Evolutionary conservation across 30 jellyfish, hydroid and myxozoan species (phyloP), one percentile per base, ranked within the genome.

Genomic region (Aurelia coerulea): DNA sequence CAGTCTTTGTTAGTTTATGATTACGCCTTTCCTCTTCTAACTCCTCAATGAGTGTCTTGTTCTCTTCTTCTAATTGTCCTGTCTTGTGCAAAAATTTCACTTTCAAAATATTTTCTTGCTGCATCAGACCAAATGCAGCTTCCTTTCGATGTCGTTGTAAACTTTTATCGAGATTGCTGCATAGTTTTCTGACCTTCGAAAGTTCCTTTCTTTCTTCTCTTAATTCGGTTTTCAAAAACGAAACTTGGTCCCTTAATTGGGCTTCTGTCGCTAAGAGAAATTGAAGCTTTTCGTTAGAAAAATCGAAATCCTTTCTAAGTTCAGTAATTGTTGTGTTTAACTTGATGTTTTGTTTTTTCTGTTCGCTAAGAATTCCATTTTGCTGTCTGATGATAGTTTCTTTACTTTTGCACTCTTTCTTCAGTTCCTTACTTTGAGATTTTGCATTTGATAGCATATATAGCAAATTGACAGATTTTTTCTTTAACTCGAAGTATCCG

Each of bases 291-390:
- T 63, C 18, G n/a, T 73, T 79, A 16, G 78, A 53, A 52, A 59
- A 62, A 17, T 65, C 77, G 3, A 62, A 60, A 84, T 84, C 93
- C 17, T 65, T 63, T 63, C 42, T 64, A 10, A 84, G 83, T 35
- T 84, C 93, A 50, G 10, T 34, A 50, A 84, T 77, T 71, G 93
- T 73, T 15, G 93, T 81, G 32, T 73, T 84, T 66, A 73, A 16
- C 65, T 84, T 46, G 39, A 59, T n/a, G 12, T 35, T 84, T 42
- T 84, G 76, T 69, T 51, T 84, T 56, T 65, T 66, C 76, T 73
- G 87, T 58, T 65, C 93, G 53, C 66, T 41, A 31, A 84, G 84
- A 51, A 60, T 18, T 5, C n/a, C 32, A 10, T 46, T 51, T 58
- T 84, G 84, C 2, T 73, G 5, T 31, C 66, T 13, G 46, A 84